These are phyloP conservation scores for Anolis sagrei DNA, from an alignment of 2,113 vertebrate genomes.

Conservation along the genomic window DNA sequence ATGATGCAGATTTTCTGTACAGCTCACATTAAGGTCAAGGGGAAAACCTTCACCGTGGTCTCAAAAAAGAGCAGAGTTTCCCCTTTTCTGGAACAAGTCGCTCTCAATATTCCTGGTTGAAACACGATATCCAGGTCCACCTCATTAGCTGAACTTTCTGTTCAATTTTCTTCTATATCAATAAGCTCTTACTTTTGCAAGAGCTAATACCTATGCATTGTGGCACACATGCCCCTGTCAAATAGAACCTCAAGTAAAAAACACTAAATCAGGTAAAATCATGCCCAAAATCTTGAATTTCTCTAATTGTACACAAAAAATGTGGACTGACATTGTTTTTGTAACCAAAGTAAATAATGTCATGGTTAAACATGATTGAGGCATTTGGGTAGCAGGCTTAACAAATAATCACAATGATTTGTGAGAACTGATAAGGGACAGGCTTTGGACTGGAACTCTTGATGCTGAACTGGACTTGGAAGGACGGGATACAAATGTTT, in stretches of 20 bases:
- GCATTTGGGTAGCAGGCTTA: no score
- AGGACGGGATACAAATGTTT: no score
- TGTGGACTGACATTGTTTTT: neutral
- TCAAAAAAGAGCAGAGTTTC: neutral
- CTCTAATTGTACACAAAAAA: neutral
- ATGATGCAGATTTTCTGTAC: neutral
- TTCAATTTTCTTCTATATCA: neutral
- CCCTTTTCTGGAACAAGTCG: neutral
- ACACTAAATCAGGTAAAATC: neutral
- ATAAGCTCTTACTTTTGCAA: neutral
- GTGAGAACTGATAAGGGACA: no score
- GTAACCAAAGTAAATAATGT: fast-evolving
- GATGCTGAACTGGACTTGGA: no score
- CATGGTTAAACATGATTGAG: neutral
- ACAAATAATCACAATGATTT: no score
- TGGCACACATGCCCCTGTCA: neutral
- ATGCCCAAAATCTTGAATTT: neutral
- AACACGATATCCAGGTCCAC: neutral
- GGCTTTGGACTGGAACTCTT: no score
- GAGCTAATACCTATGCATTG: neutral
- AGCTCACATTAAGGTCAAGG: neutral
- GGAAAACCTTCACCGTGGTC: neutral
- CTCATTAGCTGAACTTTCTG: neutral
- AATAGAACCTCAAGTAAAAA: neutral
- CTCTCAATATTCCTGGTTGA: neutral